Base-by-base conservation (phyloP, 2,113 vertebrate genomes). In the Alligator sinensis region DNA sequence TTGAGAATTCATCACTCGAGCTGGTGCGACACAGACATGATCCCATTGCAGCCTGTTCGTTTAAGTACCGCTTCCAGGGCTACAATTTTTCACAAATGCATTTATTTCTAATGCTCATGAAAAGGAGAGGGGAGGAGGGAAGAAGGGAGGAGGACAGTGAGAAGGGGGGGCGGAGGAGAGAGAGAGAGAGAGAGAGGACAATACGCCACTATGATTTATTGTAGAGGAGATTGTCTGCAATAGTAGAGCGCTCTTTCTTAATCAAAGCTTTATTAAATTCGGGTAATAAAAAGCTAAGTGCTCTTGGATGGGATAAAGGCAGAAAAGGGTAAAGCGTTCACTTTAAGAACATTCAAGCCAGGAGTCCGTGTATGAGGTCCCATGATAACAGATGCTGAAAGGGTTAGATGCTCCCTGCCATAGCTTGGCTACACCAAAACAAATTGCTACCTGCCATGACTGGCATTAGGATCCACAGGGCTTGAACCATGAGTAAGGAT, bases 201-300 rank as follows among this genome's bases (percentile, higher is more conserved):
- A 57, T 84, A 74, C 0, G 0, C 61, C 74, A 24, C 38, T 89
- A 86, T 89, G 95, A 94, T 94, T 96, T 93, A 95, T 90, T 76
- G 60, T 74, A 68, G 11, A 82, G 57, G 89, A 90, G 77, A 91
- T 28, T 84, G 82, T 83, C 90, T 95, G 91, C 88, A 88, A 74
- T 86, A 77, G 62, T 77, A 85, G 77, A 94, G 64, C 66, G 80
- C 22, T 92, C 75, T 91, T 97, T 96, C 95, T 94, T 96, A 95
- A 97, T 93, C 93, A 96, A 92, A 93, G 70, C 54, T 95, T 95
- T 97, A 96, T 96, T 96, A 96, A 92, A 88, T 91, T 88, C 93
- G 75, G 30, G 62, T 91, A 92, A 96, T 94, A 92, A 97, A 95
- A 96, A 91, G n/a, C 82, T 97, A 93, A 96, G 70, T 88, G 85